These are phyloP conservation scores for Coreius guichenoti DNA, from an alignment of 2,797 vertebrate species.

Conservation along the genomic window DNA sequence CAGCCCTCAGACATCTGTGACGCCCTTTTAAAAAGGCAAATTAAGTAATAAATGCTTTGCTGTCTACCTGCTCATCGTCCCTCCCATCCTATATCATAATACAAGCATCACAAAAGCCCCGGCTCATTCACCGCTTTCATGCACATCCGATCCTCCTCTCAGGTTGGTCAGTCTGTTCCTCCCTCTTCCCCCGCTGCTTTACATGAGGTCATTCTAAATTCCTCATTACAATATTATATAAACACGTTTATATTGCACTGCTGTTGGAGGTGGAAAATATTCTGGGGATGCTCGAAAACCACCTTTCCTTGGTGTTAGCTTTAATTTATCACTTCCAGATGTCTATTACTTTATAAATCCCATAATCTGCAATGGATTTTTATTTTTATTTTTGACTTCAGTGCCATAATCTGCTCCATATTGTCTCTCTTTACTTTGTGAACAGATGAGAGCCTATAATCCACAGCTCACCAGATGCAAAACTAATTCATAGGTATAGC, in stretches of 20 bases:
- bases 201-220: constrained; percentile 32
- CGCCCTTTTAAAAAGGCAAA: constrained; percentile 72
- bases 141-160: constrained; percentile 54
- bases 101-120: not conserved
- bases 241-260: not conserved
- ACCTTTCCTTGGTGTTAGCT: not conserved
- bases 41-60: constrained; percentile 67
- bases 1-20: constrained; percentile 65
- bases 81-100: constrained; percentile 51
- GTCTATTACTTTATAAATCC: not conserved
- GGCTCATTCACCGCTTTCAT: constrained; percentile 40
- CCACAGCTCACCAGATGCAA: constrained; percentile 40
- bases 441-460: constrained; percentile 42
- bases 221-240: constrained; percentile 34
- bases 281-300: not conserved
- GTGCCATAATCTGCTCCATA: not conserved
- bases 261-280: not conserved
- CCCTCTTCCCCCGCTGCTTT: constrained; percentile 27
- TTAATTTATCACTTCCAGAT: not conserved
- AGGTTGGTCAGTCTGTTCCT: not conserved
- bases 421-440: not conserved
- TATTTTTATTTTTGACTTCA: not conserved
- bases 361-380: constrained; percentile 8
- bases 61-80: constrained; percentile 52
- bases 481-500: constrained; percentile 38